Evolutionary conservation across 1,140 invertebrate genomes (phyloP), one percentile per base, ranked within the genome.

Genomic region (Conopomorpha cramerella): DNA sequence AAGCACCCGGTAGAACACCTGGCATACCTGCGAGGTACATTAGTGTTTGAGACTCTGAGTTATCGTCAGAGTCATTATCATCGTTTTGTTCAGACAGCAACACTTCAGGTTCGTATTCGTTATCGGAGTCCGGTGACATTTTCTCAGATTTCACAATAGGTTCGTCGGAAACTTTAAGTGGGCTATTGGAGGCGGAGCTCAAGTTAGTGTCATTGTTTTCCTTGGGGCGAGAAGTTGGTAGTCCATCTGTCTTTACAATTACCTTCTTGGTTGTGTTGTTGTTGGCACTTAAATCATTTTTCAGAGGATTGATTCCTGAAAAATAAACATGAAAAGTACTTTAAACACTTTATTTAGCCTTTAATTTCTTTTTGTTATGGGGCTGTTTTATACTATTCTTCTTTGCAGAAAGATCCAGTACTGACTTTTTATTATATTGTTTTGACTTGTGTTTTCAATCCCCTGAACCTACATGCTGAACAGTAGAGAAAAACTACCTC

Each of bases 21-120:
- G 70, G 71, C 70, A 74, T 72, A 23, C 70, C 67, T 1, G 70
- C 70, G 18, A 73, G 36, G 15, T 71, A 34, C 16, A 74, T 42
- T 14, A 74, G 37, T 2, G 70, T 61, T 45, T 74, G 70, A 10
- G 70, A 71, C 38, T 71, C 65, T 41, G 60, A 54, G 13, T 43
- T 41, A 34, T 43, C 55, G 8, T 74, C 70, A 10, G 59, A 47
- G 23, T 73, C 68, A 8, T 44, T 55, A n/a, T 47, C 52, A 43
- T 61, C 67, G 43, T 63, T 60, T 7, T 77, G 71, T 44, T 78
- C 76, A 2, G 73, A 77, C 30, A 77, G 40, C 34, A 77, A 53
- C 12, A 77, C 54, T 51, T 79, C 77, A 13, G 77, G 77, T 39
- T 79, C 73, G 57, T 76, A 70, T 13, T 74, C 70, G 30, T 64